phyloP scores from a whole-genome alignment of 2,888 invertebrate species.

The Andricus curvator region DNA sequence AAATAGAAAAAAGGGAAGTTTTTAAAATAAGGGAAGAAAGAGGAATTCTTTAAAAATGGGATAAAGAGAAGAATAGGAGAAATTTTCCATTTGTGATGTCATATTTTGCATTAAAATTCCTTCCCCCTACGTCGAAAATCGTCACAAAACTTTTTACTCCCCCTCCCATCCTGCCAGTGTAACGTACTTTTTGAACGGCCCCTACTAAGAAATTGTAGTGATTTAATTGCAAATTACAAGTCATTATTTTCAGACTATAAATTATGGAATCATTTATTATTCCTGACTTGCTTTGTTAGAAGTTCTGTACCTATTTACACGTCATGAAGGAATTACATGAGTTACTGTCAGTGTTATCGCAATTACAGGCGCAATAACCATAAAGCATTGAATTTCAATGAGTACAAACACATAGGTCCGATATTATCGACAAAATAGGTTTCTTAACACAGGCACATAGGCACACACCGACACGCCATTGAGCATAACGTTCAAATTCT shows the following conservation, averaged over 20 bases:
- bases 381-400: not conserved
- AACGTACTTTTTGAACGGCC: no score
- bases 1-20: no score
- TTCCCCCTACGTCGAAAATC: no score
- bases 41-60: no score
- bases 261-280: not conserved
- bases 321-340: not conserved
- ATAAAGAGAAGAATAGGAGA: no score
- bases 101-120: no score
- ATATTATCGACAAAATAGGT: not conserved
- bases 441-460: no score
- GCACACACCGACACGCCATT: not conserved
- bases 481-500: not conserved
- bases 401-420: not conserved
- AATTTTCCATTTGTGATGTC: no score
- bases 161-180: no score
- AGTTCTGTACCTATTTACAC: not conserved
- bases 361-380: not conserved
- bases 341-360: not conserved
- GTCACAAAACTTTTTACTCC: no score
- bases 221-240: not conserved
- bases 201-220: not conserved
- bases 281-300: not conserved
- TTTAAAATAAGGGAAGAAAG: no score
- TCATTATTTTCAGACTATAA: not conserved